Evolutionary conservation across 2,797 vertebrate genomes (phyloP).

Genomic region (Spinus pinus): DNA sequence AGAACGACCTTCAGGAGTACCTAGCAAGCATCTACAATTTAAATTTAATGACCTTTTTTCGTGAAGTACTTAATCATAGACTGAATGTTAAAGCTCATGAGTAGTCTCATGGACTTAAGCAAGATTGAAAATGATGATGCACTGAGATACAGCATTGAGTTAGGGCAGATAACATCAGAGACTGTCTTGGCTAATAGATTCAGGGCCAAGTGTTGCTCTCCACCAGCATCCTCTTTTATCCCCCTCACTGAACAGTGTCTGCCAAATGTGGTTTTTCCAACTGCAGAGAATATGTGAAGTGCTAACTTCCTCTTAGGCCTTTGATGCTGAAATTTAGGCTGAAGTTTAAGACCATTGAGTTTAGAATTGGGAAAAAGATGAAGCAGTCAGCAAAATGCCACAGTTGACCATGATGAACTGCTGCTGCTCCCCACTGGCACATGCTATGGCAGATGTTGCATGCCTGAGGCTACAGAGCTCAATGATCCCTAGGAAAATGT

Average conservation of each 20-base stretch:
- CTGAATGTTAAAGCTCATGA: slow-evolving; percentile 38
- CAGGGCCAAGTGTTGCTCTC: neutral
- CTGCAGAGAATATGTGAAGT: neutral
- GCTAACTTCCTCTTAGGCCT: neutral
- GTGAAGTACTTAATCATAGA: slow-evolving; percentile 56
- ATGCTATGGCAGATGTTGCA: neutral
- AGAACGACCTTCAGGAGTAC: slow-evolving; percentile 50
- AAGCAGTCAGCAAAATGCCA: slow-evolving; percentile 41
- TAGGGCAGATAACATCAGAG: neutral
- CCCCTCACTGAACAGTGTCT: neutral
- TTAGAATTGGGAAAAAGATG: neutral
- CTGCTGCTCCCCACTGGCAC: neutral
- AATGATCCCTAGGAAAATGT: neutral
- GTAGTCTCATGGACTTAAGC: slow-evolving; percentile 39
- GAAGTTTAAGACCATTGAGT: neutral
- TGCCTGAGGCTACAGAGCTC: neutral
- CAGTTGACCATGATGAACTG: slow-evolving; percentile 7
- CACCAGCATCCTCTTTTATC: neutral
- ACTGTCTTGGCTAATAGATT: neutral
- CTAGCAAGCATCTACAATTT: slow-evolving; percentile 53
- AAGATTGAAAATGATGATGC: slow-evolving; percentile 15
- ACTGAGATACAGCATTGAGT: neutral
- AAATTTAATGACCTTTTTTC: slow-evolving; percentile 58
- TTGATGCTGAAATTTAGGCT: neutral
- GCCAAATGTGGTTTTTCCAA: neutral